Evolutionary conservation across 2,113 vertebrate genomes (phyloP), one percentile per base, ranked within the genome.

Genomic region (Corvus moneduloides): DNA sequence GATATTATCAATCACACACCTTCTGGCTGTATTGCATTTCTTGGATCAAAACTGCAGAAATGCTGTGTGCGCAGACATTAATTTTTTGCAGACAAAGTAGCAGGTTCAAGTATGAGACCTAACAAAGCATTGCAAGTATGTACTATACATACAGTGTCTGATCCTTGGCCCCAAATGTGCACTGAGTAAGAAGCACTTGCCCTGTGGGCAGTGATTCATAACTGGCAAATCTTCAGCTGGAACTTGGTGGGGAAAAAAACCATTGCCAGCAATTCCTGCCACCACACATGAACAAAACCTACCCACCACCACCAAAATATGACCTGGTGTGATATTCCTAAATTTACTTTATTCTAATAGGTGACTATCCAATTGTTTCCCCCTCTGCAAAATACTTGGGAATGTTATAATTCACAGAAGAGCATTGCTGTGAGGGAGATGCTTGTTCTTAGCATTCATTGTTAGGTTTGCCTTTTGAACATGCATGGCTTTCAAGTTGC

Each of bases 1-100:
- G 16, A 18, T n/a, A 3, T 0, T 79, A 39, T 49, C 44, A 71
- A 0, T 72, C 0, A 8, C 28, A 26, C 32, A 12, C 37, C 24
- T 87, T 79, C 27, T 52, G 80, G 10, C 66, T 76, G 8, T 67
- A 3, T 49, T 73, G 14, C 3, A 5, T 59, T 80, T 78, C 44
- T 79, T 67, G 46, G 44, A 8, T 80, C 13, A 86, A 77, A 21
- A 22, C 23, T 67, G 56, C 13, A 54, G 4, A 85, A 85, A 30
- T 33, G 37, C 2, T 37, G 33, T 43, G 26, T 64, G 21, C 22
- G 11, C 32, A 52, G 30, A 56, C 68, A 1, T 24, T 13, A 8
- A 1, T 19, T 56, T 46, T 72, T 61, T 80, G 26, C 41, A 56
- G 27, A 13, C 35, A 9, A 7, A 61, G 28, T 10, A 73, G 48